These are phyloP conservation scores for Megalonaias nervosa DNA, from an alignment of 1,140 invertebrate genomes.

Conservation along the genomic window DNA sequence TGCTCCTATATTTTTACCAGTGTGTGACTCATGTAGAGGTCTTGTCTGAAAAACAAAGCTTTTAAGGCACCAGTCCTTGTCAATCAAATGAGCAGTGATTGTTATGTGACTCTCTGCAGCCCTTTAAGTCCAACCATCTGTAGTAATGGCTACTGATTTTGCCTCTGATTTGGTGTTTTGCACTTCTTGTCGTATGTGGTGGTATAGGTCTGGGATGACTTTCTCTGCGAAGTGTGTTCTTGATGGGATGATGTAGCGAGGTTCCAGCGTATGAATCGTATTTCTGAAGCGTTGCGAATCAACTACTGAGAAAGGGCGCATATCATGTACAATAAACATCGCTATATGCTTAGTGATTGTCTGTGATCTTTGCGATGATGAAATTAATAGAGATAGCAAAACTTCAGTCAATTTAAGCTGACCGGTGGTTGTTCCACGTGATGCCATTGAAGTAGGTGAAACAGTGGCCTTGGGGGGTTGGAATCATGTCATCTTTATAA, in stretches of 20 bases:
- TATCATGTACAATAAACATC: slow-evolving; percentile 45
- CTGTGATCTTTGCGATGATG: too few relatives aligned
- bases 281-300: slow-evolving; percentile 45
- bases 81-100: slow-evolving; percentile 50
- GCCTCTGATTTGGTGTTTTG: slow-evolving; percentile 14
- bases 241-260: slow-evolving; percentile 38
- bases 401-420: too few relatives aligned
- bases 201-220: slow-evolving; percentile 43
- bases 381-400: too few relatives aligned
- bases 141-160: slow-evolving; percentile 37
- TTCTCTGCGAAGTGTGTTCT: slow-evolving; percentile 38
- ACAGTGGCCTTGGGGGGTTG: too few relatives aligned
- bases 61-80: slow-evolving; percentile 40
- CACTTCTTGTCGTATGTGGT: slow-evolving; percentile 21
- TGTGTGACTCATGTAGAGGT: slow-evolving; percentile 31
- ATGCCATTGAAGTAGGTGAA: too few relatives aligned
- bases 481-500: too few relatives aligned
- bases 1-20: too few relatives aligned
- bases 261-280: slow-evolving; percentile 38
- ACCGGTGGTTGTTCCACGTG: too few relatives aligned
- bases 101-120: slow-evolving; percentile 45
- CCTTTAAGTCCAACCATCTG: slow-evolving; percentile 51
- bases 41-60: slow-evolving; percentile 35
- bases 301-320: slow-evolving; percentile 47
- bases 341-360: too few relatives aligned